Evolutionary conservation across 2,797 vertebrate genomes (phyloP), one percentile per base, ranked within the genome.

Genomic region (Acipenser ruthenus): DNA sequence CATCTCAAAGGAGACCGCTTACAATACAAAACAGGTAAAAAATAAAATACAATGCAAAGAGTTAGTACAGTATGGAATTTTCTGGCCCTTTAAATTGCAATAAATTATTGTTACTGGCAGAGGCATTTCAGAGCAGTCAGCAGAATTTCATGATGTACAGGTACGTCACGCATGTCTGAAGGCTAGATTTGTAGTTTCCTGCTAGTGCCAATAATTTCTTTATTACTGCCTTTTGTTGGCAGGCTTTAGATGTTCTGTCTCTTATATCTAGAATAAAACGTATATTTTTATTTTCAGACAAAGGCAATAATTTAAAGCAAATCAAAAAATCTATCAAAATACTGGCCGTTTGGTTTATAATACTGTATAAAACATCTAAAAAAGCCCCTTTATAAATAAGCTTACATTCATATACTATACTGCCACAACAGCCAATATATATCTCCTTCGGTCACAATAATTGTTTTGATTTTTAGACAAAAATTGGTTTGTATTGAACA

Each of bases 181-280:
- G 75, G 81, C 81, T 80, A 83, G 72, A 78, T 72, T 70, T 85
- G 82, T 83, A 78, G 84, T 89, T 88, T 86, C 79, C 83, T 86
- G 82, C 83, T 82, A 80, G 78, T 71, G 4, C 23, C 23, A 37
- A 37, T 37, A 37, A 37, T 37, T 37, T 37, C 78, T 56, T n/a
- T 79, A 82, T 83, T 82, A 77, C 83, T 74, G 77, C 78, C 48
- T 72, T 75, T 78, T 76, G 66, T 75, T 83, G 78, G 78, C 84
- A 79, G 73, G 67, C 65, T 13, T 48, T 63, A 76, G 68, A 71
- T 78, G 82, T 82, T 80, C 83, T 80, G 78, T 80, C 77, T 80
- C 76, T 77, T 72, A 80, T 80, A 83, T 75, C 75, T 74, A 73
- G 81, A 82, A 82, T 79, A 73, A 87, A 83, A 78, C 76, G 67